These are phyloP conservation scores for Pseudeuparius sepicola DNA, from an alignment of 2,888 invertebrate species.

Conservation along the genomic window DNA sequence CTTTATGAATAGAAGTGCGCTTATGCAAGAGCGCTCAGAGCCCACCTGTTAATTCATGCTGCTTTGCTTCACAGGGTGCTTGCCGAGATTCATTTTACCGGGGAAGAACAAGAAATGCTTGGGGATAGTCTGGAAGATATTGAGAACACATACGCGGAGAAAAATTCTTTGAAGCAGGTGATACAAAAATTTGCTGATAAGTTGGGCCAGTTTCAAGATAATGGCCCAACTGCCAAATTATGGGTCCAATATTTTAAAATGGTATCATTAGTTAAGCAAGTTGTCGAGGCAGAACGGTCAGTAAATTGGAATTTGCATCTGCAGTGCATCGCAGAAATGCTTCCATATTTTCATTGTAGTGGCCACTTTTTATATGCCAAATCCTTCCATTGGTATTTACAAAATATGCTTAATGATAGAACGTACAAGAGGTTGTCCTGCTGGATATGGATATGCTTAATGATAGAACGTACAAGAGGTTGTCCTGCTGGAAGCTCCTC, in stretches of 20 bases:
- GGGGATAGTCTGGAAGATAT: slow-evolving; percentile 4
- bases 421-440: no score
- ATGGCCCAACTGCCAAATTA: slow-evolving; percentile 22
- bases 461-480: no score
- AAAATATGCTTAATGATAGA: no score
- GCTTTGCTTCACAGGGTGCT: slow-evolving; percentile 1
- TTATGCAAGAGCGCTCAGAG: slow-evolving; percentile 16
- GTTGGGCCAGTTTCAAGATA: slow-evolving; percentile 1
- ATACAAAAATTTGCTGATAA: slow-evolving; percentile 4
- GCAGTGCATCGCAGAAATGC: slow-evolving; percentile 14
- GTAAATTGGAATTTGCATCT: slow-evolving; percentile 28
- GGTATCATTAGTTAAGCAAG: slow-evolving; percentile 26
- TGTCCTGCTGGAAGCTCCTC: no score
- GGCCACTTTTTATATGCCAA: slow-evolving; percentile 17
- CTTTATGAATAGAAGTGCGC: no score
- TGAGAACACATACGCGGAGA: slow-evolving; percentile 1
- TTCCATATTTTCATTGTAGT: slow-evolving; percentile 15
- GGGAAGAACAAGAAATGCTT: slow-evolving; percentile 7
- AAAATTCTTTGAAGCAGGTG: not conserved
- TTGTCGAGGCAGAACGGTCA: slow-evolving; percentile 28
- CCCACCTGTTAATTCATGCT: slow-evolving; percentile 4
- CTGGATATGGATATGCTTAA: slow-evolving; percentile 30
- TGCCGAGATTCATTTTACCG: slow-evolving; percentile 1
- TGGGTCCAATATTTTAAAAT: slow-evolving; percentile 28
- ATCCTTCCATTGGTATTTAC: slow-evolving; percentile 20